Conservation (phyloP, 2,888 invertebrate species). For the Leptopilina myrica region DNA sequence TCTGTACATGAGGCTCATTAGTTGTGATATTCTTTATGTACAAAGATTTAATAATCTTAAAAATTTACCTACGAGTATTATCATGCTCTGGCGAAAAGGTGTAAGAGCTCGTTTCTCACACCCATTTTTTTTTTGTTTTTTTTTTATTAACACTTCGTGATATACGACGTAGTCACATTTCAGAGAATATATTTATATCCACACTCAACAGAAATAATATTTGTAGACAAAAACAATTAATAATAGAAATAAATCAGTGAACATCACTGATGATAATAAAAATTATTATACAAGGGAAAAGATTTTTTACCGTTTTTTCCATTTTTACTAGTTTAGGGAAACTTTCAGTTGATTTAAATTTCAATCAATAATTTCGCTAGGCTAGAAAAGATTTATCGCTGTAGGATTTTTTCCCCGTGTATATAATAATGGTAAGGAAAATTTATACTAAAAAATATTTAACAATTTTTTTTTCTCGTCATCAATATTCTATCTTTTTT, state of each 20-base stretch:
- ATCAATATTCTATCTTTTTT: not conserved
- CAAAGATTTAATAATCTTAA: constrained; percentile 23
- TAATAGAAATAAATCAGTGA: too few relatives aligned
- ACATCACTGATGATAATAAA: too few relatives aligned
- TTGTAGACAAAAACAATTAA: not conserved
- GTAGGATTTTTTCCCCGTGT: too few relatives aligned
- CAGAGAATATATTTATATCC: not conserved
- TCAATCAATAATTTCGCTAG: too few relatives aligned
- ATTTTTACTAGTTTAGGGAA: too few relatives aligned
- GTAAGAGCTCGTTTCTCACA: constrained; percentile 13
- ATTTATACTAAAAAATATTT: not conserved
- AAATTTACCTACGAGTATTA: constrained; percentile 19
- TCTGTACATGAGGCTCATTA: constrained; percentile 35
- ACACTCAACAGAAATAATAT: not conserved
- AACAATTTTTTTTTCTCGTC: not conserved
- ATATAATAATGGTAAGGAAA: not conserved
- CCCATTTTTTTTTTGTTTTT: too few relatives aligned
- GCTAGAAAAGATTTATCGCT: too few relatives aligned
- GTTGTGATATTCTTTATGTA: constrained; percentile 33
- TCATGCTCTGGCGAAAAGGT: constrained; percentile 23
- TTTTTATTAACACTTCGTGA: not conserved
- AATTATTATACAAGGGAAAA: too few relatives aligned
- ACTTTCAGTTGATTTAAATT: too few relatives aligned
- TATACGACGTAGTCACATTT: not conserved
- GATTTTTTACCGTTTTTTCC: too few relatives aligned